A percentile compares a stretch with the other conserved stretches of the same genome.
Conservation (phyloP, 2,113 vertebrate species). For the Megalops atlanticus region DNA sequence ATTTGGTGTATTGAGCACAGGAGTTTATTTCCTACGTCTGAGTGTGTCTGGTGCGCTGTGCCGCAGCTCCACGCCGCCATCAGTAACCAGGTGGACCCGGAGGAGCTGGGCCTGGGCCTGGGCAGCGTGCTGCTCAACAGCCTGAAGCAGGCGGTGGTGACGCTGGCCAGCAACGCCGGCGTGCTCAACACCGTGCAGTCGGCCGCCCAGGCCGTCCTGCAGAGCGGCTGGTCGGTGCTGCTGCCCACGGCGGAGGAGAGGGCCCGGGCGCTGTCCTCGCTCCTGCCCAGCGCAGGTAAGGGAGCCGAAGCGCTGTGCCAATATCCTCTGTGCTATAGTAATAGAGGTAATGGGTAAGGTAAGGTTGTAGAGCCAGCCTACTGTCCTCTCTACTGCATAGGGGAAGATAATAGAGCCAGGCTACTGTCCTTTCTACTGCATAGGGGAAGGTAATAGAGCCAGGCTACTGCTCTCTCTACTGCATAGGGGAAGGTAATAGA, state of each 20-base stretch:
- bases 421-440: no score
- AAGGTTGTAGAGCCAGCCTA: no score
- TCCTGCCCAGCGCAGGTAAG: slow-evolving; percentile 89
- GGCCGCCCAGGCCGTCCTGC: slow-evolving; percentile 91
- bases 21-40: neutral
- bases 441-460: no score
- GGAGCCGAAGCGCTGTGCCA: neutral
- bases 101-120: slow-evolving; percentile 88
- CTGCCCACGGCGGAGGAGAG: slow-evolving; percentile 94
- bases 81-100: slow-evolving; percentile 93
- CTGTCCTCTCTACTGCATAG: no score
- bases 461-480: no score
- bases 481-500: no score
- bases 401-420: no score
- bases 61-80: slow-evolving; percentile 91
- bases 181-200: slow-evolving; percentile 90
- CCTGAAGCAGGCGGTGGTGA: slow-evolving; percentile 93
- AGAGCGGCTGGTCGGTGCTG: slow-evolving; percentile 95
- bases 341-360: no score
- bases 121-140: slow-evolving; percentile 91
- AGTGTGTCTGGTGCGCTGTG: slow-evolving; percentile 21
- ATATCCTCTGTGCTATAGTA: neutral
- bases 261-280: slow-evolving; percentile 88
- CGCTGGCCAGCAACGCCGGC: slow-evolving; percentile 89
- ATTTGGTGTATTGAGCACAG: no score